Evolutionary conservation across 2,797 vertebrate genomes (phyloP).

Genomic region (Tenualosa ilisha): DNA sequence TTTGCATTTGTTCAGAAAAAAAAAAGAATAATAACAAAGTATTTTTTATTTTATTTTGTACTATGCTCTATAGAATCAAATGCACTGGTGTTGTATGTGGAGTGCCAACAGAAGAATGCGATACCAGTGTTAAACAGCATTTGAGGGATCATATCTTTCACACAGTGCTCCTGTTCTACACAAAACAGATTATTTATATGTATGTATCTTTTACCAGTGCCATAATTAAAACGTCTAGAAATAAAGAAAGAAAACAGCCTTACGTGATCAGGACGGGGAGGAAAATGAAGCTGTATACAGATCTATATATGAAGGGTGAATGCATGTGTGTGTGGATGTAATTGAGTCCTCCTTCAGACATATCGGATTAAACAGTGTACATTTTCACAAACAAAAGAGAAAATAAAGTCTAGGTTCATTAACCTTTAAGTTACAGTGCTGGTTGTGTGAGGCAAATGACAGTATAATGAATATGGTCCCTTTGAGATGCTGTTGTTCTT

Average conservation of each 20-base stretch:
- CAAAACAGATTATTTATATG: constrained; percentile 40
- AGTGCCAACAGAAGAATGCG: constrained; percentile 75
- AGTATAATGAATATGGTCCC: constrained; percentile 71
- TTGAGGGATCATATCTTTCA: constrained; percentile 78
- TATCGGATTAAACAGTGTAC: constrained; percentile 52
- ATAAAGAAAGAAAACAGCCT: constrained; percentile 60
- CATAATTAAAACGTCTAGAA: constrained; percentile 65
- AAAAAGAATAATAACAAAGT: constrained; percentile 44
- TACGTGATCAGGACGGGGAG: constrained; percentile 34
- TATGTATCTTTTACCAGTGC: constrained; percentile 68
- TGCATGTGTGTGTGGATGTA: constrained; percentile 31
- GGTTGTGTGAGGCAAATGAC: constrained; percentile 33
- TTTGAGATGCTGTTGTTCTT: constrained; percentile 82
- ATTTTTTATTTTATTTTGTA: constrained; percentile 66
- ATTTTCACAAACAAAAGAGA: constrained; percentile 22
- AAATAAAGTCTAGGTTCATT: neutral
- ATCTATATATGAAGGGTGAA: constrained; percentile 30
- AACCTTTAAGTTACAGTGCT: constrained; percentile 29
- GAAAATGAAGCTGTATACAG: constrained; percentile 28
- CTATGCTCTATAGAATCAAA: constrained; percentile 79
- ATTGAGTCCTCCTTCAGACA: constrained; percentile 42
- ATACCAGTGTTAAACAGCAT: constrained; percentile 82
- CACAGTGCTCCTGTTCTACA: constrained; percentile 29
- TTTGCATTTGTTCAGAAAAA: constrained; percentile 68
- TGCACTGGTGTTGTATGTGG: constrained; percentile 76